Base-by-base conservation (phyloP, 2,888 invertebrate genomes). In the Scaeva pyrastri region DNA sequence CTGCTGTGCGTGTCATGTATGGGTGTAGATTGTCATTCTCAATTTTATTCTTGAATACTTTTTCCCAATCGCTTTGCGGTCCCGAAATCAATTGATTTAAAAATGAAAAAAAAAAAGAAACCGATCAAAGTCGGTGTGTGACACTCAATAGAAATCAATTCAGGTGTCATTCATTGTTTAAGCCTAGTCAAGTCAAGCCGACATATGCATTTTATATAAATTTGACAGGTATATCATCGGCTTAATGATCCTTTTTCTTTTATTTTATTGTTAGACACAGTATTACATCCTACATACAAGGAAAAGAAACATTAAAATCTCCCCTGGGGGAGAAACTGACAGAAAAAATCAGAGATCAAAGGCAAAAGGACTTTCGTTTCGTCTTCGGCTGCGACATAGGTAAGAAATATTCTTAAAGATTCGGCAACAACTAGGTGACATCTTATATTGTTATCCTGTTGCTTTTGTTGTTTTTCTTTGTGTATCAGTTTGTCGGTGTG, bases 151-250 rank as follows among this genome's bases (percentile, higher is more conserved):
- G 7, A 31, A 70, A 75, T n/a, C 66, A 56, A 72, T 70, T 79
- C 75, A 75, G 70, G 71, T 80, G 80, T 79, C 66, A 66, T 4
- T 48, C 19, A 26, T 16, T 19, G 48, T 16, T 11, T 26, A 55
- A 58, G 39, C 39, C 60, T 19, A 36, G 66, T 5, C 66, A 8
- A 64, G 26, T 31, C 64, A 58, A 52, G 14, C 73, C 21, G 31
- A 36, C 72, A 60, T 62, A 36, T 26, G 60, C 58, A 60, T 68
- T 10, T 52, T 11, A 73, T 7, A 52, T 11, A 73, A 23, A 48
- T 36, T 39, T 82, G 82, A 86, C 86, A 86, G 82, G 86, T 82
- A 86, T 86, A 86, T 86, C 86, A 86, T 82, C 73, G 70, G 82
- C 86, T 86, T 86, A 86, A 70, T 82, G 85, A 74, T 77, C 43